Conservation (phyloP, 2,113 vertebrate genomes). For the Myxocyprinus asiaticus region DNA sequence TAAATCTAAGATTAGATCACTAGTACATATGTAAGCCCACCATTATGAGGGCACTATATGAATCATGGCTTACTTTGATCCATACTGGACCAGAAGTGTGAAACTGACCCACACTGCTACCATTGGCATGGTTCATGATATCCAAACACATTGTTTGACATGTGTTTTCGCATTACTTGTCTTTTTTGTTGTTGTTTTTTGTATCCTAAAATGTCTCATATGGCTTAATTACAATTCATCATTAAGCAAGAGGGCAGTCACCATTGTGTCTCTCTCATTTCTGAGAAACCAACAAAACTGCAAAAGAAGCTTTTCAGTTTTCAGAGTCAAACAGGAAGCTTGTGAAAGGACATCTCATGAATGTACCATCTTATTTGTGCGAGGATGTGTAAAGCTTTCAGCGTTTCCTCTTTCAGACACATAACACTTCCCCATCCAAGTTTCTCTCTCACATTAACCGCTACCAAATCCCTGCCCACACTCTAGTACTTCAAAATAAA, state of each 20-base stretch:
- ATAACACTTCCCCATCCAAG: conserved; percentile 54
- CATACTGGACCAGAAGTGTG: background rate
- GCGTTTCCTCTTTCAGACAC: conserved; percentile 59
- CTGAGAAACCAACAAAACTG: conserved; percentile 40
- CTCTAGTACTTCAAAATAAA: conserved; percentile 7
- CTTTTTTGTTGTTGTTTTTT: background rate
- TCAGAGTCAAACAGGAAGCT: conserved; percentile 53
- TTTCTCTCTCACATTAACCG: conserved; percentile 40
- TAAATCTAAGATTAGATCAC: conserved; percentile 43
- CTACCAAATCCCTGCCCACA: conserved; percentile 8
- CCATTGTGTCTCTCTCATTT: conserved; percentile 38
- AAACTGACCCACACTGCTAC: background rate
- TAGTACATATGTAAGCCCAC: conserved; percentile 31
- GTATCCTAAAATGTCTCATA: background rate
- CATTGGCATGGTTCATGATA: background rate
- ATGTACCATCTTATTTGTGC: conserved; percentile 53
- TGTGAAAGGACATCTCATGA: conserved; percentile 58
- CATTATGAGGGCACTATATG: background rate
- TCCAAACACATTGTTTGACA: background rate
- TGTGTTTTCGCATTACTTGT: background rate
- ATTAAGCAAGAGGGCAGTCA: background rate
- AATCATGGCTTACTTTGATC: background rate
- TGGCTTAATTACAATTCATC: background rate
- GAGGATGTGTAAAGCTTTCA: conserved; percentile 57
- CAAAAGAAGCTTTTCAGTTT: conserved; percentile 48